Percentiles rank a stretch among this genome's conserved stretches.
phyloP scores from a whole-genome alignment of 1,140 invertebrate genomes.

The Myzus persicae region DNA sequence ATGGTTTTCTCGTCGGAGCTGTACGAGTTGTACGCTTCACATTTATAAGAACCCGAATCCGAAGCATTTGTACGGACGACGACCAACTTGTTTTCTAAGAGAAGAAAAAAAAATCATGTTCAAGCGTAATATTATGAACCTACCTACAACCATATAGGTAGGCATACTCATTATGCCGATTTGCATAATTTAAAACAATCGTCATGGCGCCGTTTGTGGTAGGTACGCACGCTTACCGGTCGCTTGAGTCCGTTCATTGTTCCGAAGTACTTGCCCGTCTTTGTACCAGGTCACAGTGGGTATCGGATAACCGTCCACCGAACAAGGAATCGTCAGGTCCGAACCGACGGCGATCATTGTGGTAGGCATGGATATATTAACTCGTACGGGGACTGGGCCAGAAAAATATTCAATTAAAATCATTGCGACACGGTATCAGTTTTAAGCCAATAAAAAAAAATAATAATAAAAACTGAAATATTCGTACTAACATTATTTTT shows the following conservation, averaged over 20 bases:
- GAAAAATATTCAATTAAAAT: neutral
- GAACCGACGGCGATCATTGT: constrained; percentile 71
- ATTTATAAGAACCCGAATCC: constrained; percentile 81
- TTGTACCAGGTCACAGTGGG: constrained; percentile 82
- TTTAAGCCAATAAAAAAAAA: neutral
- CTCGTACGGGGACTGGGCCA: constrained; percentile 70
- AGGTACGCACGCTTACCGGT: constrained; percentile 67
- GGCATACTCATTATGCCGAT: neutral
- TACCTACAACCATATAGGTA: too few relatives aligned
- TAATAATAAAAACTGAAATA: too few relatives aligned
- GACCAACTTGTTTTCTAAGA: constrained; percentile 72
- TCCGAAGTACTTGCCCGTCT: constrained; percentile 69
- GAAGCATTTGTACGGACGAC: constrained; percentile 71
- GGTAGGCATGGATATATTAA: constrained; percentile 68
- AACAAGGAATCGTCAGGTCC: constrained; percentile 76
- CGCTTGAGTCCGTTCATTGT: constrained; percentile 67
- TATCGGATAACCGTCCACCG: constrained; percentile 78
- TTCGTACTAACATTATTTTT: too few relatives aligned
- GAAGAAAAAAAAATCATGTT: neutral
- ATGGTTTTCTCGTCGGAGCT: constrained; percentile 71
- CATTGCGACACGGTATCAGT: neutral
- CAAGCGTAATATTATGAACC: neutral
- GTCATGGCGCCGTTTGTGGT: constrained; percentile 3
- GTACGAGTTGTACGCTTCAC: constrained; percentile 78
- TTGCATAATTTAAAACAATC: neutral